A percentile compares a stretch with the other conserved stretches of the same genome.
These are phyloP conservation scores for Drosophila repletoides DNA, from an alignment of 1,140 invertebrate species.

Conservation along the genomic window DNA sequence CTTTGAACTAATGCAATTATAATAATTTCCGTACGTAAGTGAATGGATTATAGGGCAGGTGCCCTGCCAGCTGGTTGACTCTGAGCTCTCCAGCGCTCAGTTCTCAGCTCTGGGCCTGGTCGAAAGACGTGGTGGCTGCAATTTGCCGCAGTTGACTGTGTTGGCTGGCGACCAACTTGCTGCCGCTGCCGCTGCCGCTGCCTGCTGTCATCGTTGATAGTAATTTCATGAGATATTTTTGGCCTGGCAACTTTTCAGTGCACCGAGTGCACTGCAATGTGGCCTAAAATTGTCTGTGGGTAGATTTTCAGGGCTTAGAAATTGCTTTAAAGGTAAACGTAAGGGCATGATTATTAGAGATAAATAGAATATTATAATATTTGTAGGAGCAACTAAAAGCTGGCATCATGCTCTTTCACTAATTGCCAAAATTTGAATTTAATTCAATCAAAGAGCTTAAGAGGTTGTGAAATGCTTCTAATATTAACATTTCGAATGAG, in stretches of 20 bases:
- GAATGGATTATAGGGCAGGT: slow-evolving; percentile 68
- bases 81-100: too few species aligned
- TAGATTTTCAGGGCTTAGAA: neutral
- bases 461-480: too few species aligned
- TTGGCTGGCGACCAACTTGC: slow-evolving; percentile 65
- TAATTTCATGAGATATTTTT: slow-evolving; percentile 51
- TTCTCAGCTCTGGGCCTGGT: neutral
- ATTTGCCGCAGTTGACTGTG: slow-evolving; percentile 22
- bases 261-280: slow-evolving; percentile 20
- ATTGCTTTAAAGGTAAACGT: neutral
- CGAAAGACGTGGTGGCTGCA: neutral
- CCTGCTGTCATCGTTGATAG: slow-evolving; percentile 56
- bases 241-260: slow-evolving; percentile 6
- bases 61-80: slow-evolving; percentile 31
- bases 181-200: too few species aligned
- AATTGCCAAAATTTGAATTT: neutral
- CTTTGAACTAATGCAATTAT: slow-evolving; percentile 77
- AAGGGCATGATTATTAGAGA: neutral
- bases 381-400: neutral
- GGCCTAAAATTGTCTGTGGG: slow-evolving; percentile 15
- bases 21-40: slow-evolving; percentile 71
- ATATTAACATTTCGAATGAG: too few species aligned
- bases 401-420: neutral
- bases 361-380: neutral
- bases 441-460: neutral